Conservation (phyloP, 2,797 vertebrate species). For the Rhabdomys pumilio region DNA sequence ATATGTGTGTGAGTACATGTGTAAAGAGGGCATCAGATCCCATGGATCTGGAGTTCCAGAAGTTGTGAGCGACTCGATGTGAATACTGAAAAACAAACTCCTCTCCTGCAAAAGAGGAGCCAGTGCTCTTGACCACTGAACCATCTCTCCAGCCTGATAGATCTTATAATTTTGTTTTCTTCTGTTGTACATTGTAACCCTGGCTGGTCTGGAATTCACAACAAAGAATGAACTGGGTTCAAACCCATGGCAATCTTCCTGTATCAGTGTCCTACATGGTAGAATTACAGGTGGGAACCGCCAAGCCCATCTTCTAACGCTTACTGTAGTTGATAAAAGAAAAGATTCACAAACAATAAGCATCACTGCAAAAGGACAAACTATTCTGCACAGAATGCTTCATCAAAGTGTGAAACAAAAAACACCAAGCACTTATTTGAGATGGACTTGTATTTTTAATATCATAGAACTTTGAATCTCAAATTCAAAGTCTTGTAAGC, state of each 20-base stretch:
- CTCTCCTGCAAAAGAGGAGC: not conserved
- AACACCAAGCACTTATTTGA: constrained; percentile 13
- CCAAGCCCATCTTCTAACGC: not conserved
- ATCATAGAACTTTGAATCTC: constrained; percentile 33
- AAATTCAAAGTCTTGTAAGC: constrained; percentile 56
- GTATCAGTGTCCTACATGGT: not conserved
- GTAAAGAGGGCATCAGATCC: not conserved
- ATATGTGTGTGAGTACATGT: not conserved
- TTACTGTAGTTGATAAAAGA: constrained; percentile 43
- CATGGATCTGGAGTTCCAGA: not conserved
- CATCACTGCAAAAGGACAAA: not conserved
- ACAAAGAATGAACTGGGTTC: not conserved
- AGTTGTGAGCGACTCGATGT: not conserved
- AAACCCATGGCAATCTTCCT: not conserved
- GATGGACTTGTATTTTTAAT: constrained; percentile 14
- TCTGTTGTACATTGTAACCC: not conserved
- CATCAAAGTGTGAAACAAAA: not conserved
- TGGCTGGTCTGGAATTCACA: not conserved
- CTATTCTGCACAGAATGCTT: constrained; percentile 59
- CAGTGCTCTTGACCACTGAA: not conserved
- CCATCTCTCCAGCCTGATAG: not conserved
- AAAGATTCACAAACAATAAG: constrained; percentile 41
- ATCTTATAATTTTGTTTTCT: constrained; percentile 27
- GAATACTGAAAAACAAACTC: not conserved
- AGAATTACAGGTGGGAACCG: not conserved